Percentiles rank a stretch among this genome's conserved stretches.
Evolutionary conservation across 2,888 invertebrate genomes (phyloP).

Genomic region (Brenthis ino): DNA sequence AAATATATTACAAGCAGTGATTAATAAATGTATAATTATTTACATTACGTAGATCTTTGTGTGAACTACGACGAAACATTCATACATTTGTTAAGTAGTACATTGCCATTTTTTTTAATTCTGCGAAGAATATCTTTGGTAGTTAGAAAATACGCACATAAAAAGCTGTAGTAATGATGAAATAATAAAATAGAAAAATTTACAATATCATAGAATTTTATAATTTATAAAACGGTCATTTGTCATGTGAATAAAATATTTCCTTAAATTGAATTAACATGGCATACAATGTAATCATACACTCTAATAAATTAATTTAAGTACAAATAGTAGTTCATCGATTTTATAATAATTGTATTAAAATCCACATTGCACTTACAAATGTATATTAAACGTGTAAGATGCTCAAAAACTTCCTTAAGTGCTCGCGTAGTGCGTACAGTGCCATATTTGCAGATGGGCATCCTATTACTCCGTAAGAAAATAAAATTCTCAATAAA

Average conservation of each 20-base stretch:
- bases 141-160: slow-evolving; percentile 24
- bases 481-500: slow-evolving; percentile 83
- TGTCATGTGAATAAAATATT: slow-evolving; percentile 27
- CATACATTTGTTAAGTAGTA: slow-evolving; percentile 31
- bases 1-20: slow-evolving; percentile 30
- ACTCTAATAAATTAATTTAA: slow-evolving; percentile 47
- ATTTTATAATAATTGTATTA: slow-evolving; percentile 44
- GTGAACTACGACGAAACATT: slow-evolving; percentile 17
- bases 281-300: slow-evolving; percentile 26
- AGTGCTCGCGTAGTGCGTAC: slow-evolving; percentile 49
- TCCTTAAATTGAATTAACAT: slow-evolving; percentile 24
- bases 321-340: slow-evolving; percentile 49
- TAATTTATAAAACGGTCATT: slow-evolving; percentile 12
- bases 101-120: slow-evolving; percentile 29
- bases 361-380: slow-evolving; percentile 34
- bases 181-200: slow-evolving; percentile 19
- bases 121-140: slow-evolving; percentile 39
- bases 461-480: slow-evolving; percentile 73
- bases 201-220: slow-evolving; percentile 8
- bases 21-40: slow-evolving; percentile 32
- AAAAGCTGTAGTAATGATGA: slow-evolving; percentile 5
- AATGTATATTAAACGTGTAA: slow-evolving; percentile 20
- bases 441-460: slow-evolving; percentile 81
- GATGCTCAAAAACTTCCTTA: slow-evolving; percentile 50
- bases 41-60: slow-evolving; percentile 28